phyloP scores from a whole-genome alignment of 2,888 invertebrate genomes.

The Diplolepis rosae region DNA sequence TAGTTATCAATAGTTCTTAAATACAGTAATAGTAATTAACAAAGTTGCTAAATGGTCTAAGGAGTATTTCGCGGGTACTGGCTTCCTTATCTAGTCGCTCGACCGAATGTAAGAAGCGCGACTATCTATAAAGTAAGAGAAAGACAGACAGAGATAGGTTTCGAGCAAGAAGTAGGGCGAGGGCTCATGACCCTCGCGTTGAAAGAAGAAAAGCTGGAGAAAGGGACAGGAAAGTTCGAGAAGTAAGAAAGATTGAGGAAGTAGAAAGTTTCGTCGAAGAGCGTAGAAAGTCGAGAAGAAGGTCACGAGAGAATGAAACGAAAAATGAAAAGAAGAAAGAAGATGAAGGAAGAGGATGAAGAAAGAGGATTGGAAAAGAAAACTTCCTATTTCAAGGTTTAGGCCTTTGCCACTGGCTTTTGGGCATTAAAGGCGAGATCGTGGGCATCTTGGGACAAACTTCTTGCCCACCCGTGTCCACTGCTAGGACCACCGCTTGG shows the following conservation, averaged over 20 bases:
- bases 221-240: conserved; percentile 13
- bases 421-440: conserved; percentile 87
- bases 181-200: conserved; percentile 35
- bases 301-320: conserved; percentile 33
- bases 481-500: conserved; percentile 74
- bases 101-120: conserved; percentile 29
- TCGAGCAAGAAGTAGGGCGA: conserved; percentile 46
- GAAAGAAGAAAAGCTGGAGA: conserved; percentile 30
- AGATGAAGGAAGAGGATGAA: conserved; percentile 35
- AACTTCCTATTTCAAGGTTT: conserved; percentile 54
- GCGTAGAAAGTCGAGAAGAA: conserved; percentile 34
- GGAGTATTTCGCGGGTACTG: conserved; percentile 66
- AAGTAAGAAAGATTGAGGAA: conserved; percentile 38
- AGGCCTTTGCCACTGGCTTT: conserved; percentile 76
- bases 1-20: conserved; percentile 50
- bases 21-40: conserved; percentile 51
- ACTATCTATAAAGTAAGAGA: conserved; percentile 36
- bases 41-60: conserved; percentile 48
- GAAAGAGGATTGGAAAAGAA: too few relatives aligned
- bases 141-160: conserved; percentile 27
- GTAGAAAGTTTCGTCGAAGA: conserved; percentile 29
- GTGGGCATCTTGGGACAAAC: conserved; percentile 76
- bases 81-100: conserved; percentile 45
- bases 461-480: conserved; percentile 83
- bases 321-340: conserved; percentile 40